Conservation (phyloP, 2,888 invertebrate genomes). For the Nowickia ferox region DNA sequence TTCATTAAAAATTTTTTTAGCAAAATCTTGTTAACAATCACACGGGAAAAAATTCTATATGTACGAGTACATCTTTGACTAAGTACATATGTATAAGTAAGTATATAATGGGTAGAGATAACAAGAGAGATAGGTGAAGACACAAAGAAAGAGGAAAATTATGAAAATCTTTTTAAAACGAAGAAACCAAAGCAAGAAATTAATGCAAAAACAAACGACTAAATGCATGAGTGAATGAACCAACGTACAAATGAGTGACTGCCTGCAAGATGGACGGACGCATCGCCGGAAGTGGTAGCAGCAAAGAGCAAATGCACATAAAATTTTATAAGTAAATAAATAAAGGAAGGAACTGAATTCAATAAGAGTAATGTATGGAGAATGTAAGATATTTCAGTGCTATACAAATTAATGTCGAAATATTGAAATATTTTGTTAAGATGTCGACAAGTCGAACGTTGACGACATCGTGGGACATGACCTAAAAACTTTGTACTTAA, state of each 20-base stretch:
- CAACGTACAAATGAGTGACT: not conserved
- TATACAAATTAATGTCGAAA: not conserved
- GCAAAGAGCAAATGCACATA: not conserved
- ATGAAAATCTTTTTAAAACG: constrained; percentile 24
- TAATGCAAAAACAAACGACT: constrained; percentile 10
- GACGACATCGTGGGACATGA: too few species aligned
- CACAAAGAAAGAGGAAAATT: not conserved
- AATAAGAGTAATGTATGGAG: not conserved
- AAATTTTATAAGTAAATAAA: not conserved
- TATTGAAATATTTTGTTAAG: too few species aligned
- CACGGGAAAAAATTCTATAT: not conserved
- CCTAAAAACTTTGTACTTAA: too few species aligned
- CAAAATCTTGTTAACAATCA: constrained; percentile 21
- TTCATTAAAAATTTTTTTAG: constrained; percentile 51
- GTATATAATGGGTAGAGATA: not conserved
- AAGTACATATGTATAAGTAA: not conserved
- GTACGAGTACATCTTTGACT: not conserved
- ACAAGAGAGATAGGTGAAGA: not conserved
- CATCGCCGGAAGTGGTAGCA: not conserved
- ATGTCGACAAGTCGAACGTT: too few species aligned
- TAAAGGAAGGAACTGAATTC: not conserved
- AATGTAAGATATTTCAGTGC: not conserved
- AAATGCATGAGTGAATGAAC: not conserved
- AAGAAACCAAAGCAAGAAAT: constrained; percentile 31
- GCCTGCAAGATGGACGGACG: not conserved